Evolutionary conservation across 2,888 invertebrate genomes (phyloP).

Genomic region (Luperina nickerlii): DNA sequence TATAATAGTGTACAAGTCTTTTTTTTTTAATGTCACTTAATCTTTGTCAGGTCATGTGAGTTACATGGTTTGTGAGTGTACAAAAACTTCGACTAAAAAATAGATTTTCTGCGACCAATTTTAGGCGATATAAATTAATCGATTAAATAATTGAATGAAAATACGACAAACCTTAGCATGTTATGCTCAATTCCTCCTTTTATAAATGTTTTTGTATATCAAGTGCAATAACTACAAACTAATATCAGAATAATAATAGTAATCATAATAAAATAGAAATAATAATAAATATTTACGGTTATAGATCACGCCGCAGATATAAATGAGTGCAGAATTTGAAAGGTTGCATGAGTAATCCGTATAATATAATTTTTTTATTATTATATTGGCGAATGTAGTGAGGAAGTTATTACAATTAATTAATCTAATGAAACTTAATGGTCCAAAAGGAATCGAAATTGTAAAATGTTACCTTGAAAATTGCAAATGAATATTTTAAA

Average conservation of each 20-base stretch:
- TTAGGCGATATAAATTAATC: background rate
- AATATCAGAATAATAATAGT: background rate
- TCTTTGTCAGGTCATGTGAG: no score
- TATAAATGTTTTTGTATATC: background rate
- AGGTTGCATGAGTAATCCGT: conserved; percentile 13
- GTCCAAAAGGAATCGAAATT: background rate
- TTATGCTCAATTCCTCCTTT: background rate
- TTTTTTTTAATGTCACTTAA: no score
- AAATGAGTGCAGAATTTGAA: conserved; percentile 18
- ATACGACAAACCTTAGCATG: background rate
- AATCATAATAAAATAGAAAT: background rate
- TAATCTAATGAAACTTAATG: conserved; percentile 4
- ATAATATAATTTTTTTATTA: background rate
- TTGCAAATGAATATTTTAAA: background rate
- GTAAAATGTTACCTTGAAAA: background rate
- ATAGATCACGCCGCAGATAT: conserved; percentile 12
- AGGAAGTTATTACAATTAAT: conserved; percentile 27
- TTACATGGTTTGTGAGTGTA: background rate
- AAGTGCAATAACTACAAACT: background rate
- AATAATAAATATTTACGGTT: conserved; percentile 17
- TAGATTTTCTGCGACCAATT: background rate
- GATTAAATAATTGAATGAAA: background rate
- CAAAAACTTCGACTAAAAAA: background rate
- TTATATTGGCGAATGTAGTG: background rate
- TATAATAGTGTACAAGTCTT: background rate